Percentiles rank a stretch among this genome's conserved stretches.
phyloP scores from a whole-genome alignment of 1,140 invertebrate genomes.

The Cephus cinctus region DNA sequence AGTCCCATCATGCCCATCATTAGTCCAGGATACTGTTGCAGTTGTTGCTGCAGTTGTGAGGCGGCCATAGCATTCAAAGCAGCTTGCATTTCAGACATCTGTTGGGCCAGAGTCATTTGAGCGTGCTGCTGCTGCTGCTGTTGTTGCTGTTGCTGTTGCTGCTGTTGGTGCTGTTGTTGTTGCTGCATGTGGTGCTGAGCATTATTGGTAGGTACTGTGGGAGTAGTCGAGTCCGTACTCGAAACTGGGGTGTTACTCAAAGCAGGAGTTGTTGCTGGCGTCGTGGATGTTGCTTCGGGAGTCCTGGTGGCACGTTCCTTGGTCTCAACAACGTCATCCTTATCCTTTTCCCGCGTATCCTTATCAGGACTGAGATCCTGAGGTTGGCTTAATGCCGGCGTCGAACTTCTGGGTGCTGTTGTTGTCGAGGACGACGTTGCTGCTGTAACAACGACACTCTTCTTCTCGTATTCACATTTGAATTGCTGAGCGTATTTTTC shows the following conservation, averaged over 20 bases:
- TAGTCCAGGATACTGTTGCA: slow-evolving; percentile 59
- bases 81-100: slow-evolving; percentile 83
- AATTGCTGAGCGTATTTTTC: slow-evolving; percentile 91
- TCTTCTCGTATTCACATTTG: slow-evolving; percentile 82
- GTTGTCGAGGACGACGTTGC: slow-evolving; percentile 61
- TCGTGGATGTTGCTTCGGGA: slow-evolving; percentile 60
- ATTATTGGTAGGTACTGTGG: slow-evolving; percentile 51
- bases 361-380: slow-evolving; percentile 46
- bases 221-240: slow-evolving; percentile 61
- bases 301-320: slow-evolving; percentile 50
- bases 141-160: slow-evolving; percentile 20
- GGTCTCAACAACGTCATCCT: slow-evolving; percentile 56
- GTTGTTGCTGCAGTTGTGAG: slow-evolving; percentile 78
- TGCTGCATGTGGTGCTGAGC: slow-evolving; percentile 50
- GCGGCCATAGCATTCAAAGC: slow-evolving; percentile 81
- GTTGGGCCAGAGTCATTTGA: slow-evolving; percentile 69
- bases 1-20: slow-evolving; percentile 76
- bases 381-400: slow-evolving; percentile 44
- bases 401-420: slow-evolving; percentile 62
- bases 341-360: slow-evolving; percentile 57
- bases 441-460: slow-evolving; percentile 68
- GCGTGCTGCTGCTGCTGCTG: slow-evolving; percentile 38
- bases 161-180: slow-evolving; percentile 30
- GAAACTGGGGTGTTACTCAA: slow-evolving; percentile 60
- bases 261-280: slow-evolving; percentile 66